These are phyloP conservation scores for Crocallis elinguaria DNA, from an alignment of 2,888 invertebrate genomes.

Conservation along the genomic window DNA sequence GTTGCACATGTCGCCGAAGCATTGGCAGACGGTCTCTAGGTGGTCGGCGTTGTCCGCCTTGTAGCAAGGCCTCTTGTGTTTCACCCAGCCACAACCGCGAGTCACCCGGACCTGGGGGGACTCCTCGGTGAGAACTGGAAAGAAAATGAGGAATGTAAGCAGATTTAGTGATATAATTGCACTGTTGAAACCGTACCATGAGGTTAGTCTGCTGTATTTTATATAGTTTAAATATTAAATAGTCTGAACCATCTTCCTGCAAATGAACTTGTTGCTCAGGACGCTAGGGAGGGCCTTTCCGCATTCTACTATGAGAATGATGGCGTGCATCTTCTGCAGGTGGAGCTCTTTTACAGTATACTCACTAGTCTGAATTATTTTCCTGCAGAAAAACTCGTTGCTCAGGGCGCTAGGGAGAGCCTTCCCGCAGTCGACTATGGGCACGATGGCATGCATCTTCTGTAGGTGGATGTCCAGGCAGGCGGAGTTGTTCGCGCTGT, in stretches of 20 bases:
- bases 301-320: too few relatives aligned
- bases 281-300: constrained; percentile 45
- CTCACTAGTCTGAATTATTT: constrained; percentile 87
- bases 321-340: too few relatives aligned
- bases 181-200: too few relatives aligned
- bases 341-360: constrained; percentile 56
- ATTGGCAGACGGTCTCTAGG: constrained; percentile 85
- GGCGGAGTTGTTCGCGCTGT: constrained; percentile 87
- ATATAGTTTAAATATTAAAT: constrained; percentile 73
- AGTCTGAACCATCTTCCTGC: constrained; percentile 88
- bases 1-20: constrained; percentile 86
- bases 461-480: constrained; percentile 85
- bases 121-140: constrained; percentile 64
- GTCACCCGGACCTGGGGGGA: constrained; percentile 73
- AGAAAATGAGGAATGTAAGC: neutral
- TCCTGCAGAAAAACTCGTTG: constrained; percentile 87
- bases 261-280: constrained; percentile 81
- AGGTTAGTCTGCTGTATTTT: too few relatives aligned
- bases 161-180: too few relatives aligned
- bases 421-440: constrained; percentile 64
- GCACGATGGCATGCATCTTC: constrained; percentile 78
- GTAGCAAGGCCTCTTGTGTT: constrained; percentile 76
- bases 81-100: constrained; percentile 86
- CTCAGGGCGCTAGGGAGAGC: constrained; percentile 50
- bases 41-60: constrained; percentile 86